These are phyloP conservation scores for Clarias laeviceps DNA, from an alignment of 2,797 vertebrate species.

Conservation along the genomic window DNA sequence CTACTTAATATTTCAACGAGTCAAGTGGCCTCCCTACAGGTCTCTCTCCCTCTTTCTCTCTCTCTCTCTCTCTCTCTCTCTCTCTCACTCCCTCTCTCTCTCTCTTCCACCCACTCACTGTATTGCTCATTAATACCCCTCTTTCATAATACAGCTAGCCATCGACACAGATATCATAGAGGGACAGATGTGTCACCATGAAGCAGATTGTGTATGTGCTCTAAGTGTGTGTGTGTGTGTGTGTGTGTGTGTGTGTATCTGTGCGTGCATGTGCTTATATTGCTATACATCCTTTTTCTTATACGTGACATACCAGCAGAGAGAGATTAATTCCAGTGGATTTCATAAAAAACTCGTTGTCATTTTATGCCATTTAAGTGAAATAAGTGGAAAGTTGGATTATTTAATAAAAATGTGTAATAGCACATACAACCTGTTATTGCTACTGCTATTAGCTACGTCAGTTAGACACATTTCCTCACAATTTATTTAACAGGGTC, in stretches of 20 bases:
- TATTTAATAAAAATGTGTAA: background rate
- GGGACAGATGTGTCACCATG: conserved; percentile 12
- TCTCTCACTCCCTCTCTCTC: conserved; percentile 38
- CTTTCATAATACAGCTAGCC: conserved; percentile 23
- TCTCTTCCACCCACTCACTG: conserved; percentile 41
- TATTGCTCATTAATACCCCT: conserved; percentile 31
- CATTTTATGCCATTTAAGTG: background rate
- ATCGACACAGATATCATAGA: conserved; percentile 29
- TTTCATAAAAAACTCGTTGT: background rate
- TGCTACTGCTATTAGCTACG: background rate
- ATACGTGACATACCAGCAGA: background rate
- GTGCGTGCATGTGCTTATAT: background rate
- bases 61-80: background rate
- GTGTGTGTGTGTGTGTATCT: background rate
- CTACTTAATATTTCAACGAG: conserved; percentile 74
- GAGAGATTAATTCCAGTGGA: background rate
- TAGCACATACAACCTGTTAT: background rate
- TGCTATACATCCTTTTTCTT: too few relatives aligned
- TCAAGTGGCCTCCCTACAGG: conserved; percentile 60
- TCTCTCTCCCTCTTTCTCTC: background rate
- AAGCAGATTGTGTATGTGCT: background rate
- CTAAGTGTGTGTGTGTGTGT: conserved; percentile 3
- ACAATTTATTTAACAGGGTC: background rate
- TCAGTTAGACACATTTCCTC: background rate
- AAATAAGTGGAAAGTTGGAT: background rate